Base-by-base conservation (phyloP, 2,888 invertebrate species). In the Eupithecia tripunctaria region DNA sequence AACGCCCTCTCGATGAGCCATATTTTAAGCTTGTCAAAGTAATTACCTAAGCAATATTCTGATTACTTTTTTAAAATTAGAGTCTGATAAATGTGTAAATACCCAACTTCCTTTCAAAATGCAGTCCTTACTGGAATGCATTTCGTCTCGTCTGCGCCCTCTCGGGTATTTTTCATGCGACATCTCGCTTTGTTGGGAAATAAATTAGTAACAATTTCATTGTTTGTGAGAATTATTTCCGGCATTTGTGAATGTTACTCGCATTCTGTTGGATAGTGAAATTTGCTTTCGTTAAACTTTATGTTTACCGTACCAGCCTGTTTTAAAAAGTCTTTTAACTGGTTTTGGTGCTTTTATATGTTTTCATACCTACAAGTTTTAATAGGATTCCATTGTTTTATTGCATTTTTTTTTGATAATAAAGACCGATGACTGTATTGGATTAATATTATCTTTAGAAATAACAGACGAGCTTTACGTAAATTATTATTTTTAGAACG, bases 141-240 rank as follows among this genome's bases (percentile, higher is more conserved):
- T 86, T 86, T 84, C 83, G 89, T 87, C 90, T 88, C 90, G 87
- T 88, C 87, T 89, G 81, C 83, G 81, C 84, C 81, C 88, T 84
- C 83, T 82, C 86, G 84, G 87, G 88, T 89, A 93, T 94, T 94
- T 94, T 94, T 94, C 94, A 93, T 87, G 92, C 90, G 94, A 93
- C 93, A 91, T 92, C 90, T 89, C 93, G 91, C 94, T 93, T 94
- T 94, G 94, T 93, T 85, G 90, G 88, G 86, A 91, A 93, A 94
- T 92, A 93, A 94, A 94, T 94, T 93, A 94, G 92, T 93, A 91
- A 94, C 94, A 92, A 92, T 94, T 92, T 92, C 93, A 93, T 91
- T 94, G 92, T 93, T 92, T 92, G 91, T 82, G 87, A 88, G 89
- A 92, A 93, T 93, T 90, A 91, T 92, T 82, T 79, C 84, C 83